A percentile compares a stretch with the other conserved stretches of the same genome.
Evolutionary conservation across 2,797 vertebrate genomes (phyloP).

Genomic region (Pagetopsis macropterus): DNA sequence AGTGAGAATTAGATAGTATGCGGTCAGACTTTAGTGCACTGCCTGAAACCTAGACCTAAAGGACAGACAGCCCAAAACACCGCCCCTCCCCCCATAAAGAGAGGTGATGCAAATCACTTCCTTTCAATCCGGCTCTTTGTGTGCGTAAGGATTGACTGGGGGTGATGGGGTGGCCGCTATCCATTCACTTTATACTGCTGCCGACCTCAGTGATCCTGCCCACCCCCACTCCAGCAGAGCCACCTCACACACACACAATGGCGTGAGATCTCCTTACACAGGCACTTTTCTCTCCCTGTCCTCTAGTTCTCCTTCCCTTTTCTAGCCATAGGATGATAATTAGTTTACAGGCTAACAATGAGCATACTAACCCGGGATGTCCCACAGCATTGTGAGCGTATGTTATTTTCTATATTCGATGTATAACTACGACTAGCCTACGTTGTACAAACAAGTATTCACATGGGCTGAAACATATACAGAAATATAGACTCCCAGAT

Average conservation of each 20-base stretch:
- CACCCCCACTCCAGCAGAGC: slow-evolving; percentile 53
- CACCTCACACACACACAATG: slow-evolving; percentile 68
- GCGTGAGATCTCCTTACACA: slow-evolving; percentile 80
- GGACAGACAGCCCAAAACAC: slow-evolving; percentile 48
- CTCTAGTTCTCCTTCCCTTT: slow-evolving; percentile 41
- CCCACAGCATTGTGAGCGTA: not conserved
- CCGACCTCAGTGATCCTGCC: slow-evolving; percentile 72
- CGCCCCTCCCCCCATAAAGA: slow-evolving; percentile 56
- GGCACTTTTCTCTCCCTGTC: slow-evolving; percentile 62
- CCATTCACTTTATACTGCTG: slow-evolving; percentile 80
- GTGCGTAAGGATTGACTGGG: slow-evolving; percentile 73
- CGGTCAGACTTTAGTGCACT: slow-evolving; percentile 24
- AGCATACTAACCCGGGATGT: slow-evolving; percentile 1
- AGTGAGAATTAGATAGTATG: not conserved
- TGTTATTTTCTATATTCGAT: not conserved
- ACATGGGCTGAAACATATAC: not conserved
- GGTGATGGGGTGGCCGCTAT: slow-evolving; percentile 63
- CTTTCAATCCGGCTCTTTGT: slow-evolving; percentile 82
- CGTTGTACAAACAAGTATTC: not conserved
- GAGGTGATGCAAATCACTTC: slow-evolving; percentile 84
- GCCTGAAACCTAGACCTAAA: slow-evolving; percentile 37
- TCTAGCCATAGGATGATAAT: slow-evolving; percentile 33
- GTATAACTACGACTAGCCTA: too few relatives aligned
- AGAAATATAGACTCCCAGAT: not conserved
- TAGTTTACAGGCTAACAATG: slow-evolving; percentile 19